A percentile compares a stretch with the other conserved stretches of the same genome.
These are phyloP conservation scores for Bellardia pandia DNA, from an alignment of 2,888 invertebrate genomes.

Conservation along the genomic window DNA sequence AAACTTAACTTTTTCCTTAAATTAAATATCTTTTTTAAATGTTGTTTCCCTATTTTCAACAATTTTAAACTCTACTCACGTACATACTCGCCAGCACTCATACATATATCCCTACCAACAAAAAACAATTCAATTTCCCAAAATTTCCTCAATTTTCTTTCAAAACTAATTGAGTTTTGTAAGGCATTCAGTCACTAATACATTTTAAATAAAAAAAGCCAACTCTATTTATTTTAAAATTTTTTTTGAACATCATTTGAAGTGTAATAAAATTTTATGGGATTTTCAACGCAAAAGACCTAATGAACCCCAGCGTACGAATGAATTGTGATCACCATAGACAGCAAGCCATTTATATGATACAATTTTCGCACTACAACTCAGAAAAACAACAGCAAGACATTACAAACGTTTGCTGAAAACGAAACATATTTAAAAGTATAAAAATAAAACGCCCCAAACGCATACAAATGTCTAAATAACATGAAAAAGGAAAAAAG, in stretches of 20 bases:
- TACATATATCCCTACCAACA: not conserved
- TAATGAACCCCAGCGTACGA: constrained; percentile 10
- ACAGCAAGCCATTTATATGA: constrained; percentile 5
- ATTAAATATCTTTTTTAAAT: too few species aligned
- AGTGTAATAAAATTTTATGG: constrained; percentile 37
- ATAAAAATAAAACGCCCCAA: constrained; percentile 19
- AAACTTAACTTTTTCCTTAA: too few species aligned
- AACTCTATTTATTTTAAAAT: constrained; percentile 21
- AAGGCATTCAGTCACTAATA: not conserved
- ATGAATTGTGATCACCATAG: not conserved
- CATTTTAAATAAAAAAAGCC: not conserved
- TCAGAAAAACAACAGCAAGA: not conserved
- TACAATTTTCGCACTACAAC: constrained; percentile 7
- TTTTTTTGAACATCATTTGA: not conserved
- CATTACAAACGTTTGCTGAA: too few species aligned
- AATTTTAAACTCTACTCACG: not conserved
- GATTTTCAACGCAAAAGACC: not conserved
- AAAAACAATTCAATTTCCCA: not conserved
- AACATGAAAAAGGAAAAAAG: constrained; percentile 10
- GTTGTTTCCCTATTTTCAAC: too few species aligned
- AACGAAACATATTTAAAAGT: not conserved
- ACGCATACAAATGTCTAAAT: not conserved
- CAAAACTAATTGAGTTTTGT: not conserved
- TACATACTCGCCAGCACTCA: not conserved
- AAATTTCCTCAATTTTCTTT: not conserved